Conservation (phyloP, 2,797 vertebrate species). For the Pangasius sanitwongsei region DNA sequence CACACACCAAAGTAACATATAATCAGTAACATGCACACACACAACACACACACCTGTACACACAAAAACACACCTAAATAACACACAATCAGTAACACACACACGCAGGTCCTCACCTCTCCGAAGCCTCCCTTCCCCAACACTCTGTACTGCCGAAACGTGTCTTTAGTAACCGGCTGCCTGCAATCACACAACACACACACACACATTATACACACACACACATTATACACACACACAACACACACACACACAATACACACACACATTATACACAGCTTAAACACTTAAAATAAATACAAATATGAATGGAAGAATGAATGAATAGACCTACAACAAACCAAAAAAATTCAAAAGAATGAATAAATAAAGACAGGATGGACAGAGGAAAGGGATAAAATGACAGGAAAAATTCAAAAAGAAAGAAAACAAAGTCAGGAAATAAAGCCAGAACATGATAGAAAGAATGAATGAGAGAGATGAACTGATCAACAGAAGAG, state of each 20-base stretch:
- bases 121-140: slow-evolving; percentile 88
- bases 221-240: not conserved
- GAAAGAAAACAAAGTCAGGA: not conserved
- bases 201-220: not conserved
- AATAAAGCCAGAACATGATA: not conserved
- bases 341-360: not conserved
- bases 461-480: not conserved
- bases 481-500: not conserved
- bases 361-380: not conserved
- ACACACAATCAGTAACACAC: not conserved
- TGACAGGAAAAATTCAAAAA: not conserved
- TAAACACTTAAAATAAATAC: not conserved
- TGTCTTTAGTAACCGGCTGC: slow-evolving; percentile 76
- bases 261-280: not conserved
- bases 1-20: no score
- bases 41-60: not conserved
- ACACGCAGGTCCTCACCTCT: slow-evolving; percentile 72
- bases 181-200: slow-evolving; percentile 62
- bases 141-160: slow-evolving; percentile 83
- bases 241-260: not conserved
- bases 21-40: no score
- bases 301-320: not conserved
- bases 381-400: not conserved
- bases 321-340: not conserved
- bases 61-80: no score